phyloP scores from a whole-genome alignment of 1,140 invertebrate genomes.

The Pseudoatta argentina region DNA sequence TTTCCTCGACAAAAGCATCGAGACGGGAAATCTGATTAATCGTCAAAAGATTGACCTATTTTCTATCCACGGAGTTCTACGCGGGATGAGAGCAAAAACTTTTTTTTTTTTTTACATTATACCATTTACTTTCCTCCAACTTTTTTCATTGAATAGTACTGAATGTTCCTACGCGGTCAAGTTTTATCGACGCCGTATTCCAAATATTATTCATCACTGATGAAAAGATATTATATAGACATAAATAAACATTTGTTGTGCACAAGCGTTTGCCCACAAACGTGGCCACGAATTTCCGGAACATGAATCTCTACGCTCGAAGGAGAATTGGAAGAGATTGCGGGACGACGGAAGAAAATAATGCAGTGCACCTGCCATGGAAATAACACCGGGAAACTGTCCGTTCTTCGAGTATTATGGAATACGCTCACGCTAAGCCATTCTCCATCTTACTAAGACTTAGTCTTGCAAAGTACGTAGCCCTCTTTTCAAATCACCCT shows the following conservation, averaged over 20 bases:
- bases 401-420: background rate
- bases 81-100: background rate
- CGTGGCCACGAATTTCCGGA: background rate
- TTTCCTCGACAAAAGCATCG: slow-evolving; percentile 4
- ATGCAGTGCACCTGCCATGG: slow-evolving; percentile 1
- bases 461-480: background rate
- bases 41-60: slow-evolving; percentile 1
- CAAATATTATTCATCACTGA: background rate
- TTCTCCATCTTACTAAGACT: slow-evolving; percentile 3
- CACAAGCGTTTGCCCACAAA: too few relatives aligned
- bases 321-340: background rate
- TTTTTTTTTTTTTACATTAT: background rate
- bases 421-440: background rate
- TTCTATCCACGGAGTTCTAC: background rate
- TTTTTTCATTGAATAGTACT: background rate
- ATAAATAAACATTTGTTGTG: background rate
- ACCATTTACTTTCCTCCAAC: background rate
- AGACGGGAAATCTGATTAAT: background rate
- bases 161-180: background rate
- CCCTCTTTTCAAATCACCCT: slow-evolving; percentile 42
- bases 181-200: background rate
- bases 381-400: background rate
- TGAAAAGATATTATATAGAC: background rate
- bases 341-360: background rate
- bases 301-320: background rate